These are phyloP conservation scores for Craseonycteris thonglongyai DNA, from an alignment of 2,113 vertebrate genomes.

Conservation along the genomic window DNA sequence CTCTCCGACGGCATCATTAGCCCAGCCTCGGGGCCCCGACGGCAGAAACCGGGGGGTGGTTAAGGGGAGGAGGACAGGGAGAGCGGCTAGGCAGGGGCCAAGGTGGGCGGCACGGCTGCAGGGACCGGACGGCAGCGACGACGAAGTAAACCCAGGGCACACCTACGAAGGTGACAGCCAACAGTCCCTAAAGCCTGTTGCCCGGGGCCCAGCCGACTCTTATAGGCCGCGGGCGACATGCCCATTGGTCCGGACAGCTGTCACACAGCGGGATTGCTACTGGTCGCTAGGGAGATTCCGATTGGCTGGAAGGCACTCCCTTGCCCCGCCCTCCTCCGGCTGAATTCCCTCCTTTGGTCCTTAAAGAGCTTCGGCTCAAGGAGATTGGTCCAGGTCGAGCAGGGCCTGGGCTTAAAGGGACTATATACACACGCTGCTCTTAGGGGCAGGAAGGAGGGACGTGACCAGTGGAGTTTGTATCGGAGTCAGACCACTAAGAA, in stretches of 20 bases:
- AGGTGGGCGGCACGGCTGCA: neutral
- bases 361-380: slow-evolving; percentile 65
- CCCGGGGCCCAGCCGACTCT: neutral
- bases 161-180: neutral
- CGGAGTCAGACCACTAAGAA: neutral
- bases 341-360: slow-evolving; percentile 11
- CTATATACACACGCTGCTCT: no score
- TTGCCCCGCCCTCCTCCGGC: neutral
- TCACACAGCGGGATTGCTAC: slow-evolving; percentile 37
- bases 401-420: slow-evolving; percentile 43
- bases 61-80: slow-evolving; percentile 15
- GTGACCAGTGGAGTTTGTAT: neutral
- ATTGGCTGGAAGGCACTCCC: slow-evolving; percentile 44
- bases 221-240: slow-evolving; percentile 66
- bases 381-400: slow-evolving; percentile 46
- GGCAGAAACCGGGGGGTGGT: slow-evolving; percentile 34
- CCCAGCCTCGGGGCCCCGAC: slow-evolving; percentile 45
- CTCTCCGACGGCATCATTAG: slow-evolving; percentile 64
- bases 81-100: slow-evolving; percentile 10
- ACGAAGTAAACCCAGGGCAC: neutral
- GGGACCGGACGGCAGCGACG: neutral
- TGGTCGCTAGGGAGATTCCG: neutral
- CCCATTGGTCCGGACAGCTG: slow-evolving; percentile 39
- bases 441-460: neutral
- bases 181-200: neutral